Conservation (phyloP, 2,888 invertebrate species). For the Germaria angustata region DNA sequence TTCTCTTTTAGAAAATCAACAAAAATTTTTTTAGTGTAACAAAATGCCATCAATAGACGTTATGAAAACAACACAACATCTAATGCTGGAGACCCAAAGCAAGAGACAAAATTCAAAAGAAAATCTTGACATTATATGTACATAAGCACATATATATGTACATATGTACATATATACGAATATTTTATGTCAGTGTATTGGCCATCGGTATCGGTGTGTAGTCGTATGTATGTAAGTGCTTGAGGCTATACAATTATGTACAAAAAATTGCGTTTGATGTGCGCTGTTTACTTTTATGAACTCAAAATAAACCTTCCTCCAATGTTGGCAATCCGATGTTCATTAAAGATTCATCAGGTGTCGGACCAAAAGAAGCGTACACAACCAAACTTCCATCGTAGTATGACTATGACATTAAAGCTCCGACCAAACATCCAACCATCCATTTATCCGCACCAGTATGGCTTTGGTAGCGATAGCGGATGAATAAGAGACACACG, state of each 20-base stretch:
- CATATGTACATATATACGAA: background rate
- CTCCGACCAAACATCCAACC: conserved; percentile 33
- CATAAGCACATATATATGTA: conserved; percentile 31
- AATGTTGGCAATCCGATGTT: conserved; percentile 67
- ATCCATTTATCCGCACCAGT: conserved; percentile 22
- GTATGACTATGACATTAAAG: conserved; percentile 55
- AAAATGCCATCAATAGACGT: background rate
- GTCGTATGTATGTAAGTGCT: background rate
- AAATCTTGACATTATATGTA: conserved; percentile 63
- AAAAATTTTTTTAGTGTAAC: conserved; percentile 22
- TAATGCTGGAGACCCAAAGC: conserved; percentile 48
- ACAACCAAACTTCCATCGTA: conserved; percentile 4
- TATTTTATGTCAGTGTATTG: no score
- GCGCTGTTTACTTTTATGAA: conserved; percentile 38
- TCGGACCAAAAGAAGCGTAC: conserved; percentile 66
- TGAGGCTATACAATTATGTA: background rate
- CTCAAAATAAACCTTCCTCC: conserved; percentile 17
- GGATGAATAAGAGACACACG: conserved; percentile 57
- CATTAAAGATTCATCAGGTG: conserved; percentile 78
- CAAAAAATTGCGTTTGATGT: conserved; percentile 50
- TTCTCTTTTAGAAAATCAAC: no score
- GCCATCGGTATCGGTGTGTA: background rate
- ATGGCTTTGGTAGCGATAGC: conserved; percentile 47
- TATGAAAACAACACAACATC: conserved; percentile 23
- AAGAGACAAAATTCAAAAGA: conserved; percentile 57